Evolutionary conservation across 1,140 invertebrate genomes (phyloP), one percentile per base, ranked within the genome.

Genomic region (Drosophila murphyi): DNA sequence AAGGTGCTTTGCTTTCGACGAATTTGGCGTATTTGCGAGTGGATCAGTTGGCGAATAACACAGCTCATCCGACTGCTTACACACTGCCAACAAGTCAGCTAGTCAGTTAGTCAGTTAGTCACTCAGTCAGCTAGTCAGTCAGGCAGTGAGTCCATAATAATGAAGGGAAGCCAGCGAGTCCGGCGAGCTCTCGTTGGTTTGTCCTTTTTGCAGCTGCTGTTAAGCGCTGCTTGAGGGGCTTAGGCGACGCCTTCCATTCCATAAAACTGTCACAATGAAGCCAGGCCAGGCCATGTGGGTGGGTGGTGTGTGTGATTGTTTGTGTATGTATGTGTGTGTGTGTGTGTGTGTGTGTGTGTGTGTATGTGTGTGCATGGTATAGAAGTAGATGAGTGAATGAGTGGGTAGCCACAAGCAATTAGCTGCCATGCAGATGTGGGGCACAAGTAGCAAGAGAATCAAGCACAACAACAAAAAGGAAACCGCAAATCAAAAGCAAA

Each of bases 331-430:
- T 20, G 8, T 5, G 32, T 37, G 28, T 34, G 2, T n/a, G 3
- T 8, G 3, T 10, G 7, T 32, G 1, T n/a, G n/a, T n/a, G n/a
- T n/a, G n/a, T n/a, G n/a, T 12, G 12, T 12, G 12, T 3, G 5
- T 35, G n/a, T 54, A 12, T 32, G 37, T 35, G 45, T 60, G 31
- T 32, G 29, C 5, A 29, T 28, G 20, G 2, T 29, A 28, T 12
- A 7, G 12, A 48, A 48, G 28, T 43, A 12, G 12, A 48, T 50
- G 12, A 7, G 59, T 37, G 34, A 28, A 39, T 31, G 45, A n/a
- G 5, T 56, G 72, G 35, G 55, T 47, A 73, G 57, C 72, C 72
- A 74, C 72, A 74, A 61, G 65, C 82, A 87, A 87, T 87, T 87
- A 87, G 79, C 76, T 79, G 76, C 70, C 72, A 85, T 67, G 45